These are phyloP conservation scores for Enteromius trimaculatus DNA, from an alignment of 2,797 vertebrate species.

Conservation along the genomic window DNA sequence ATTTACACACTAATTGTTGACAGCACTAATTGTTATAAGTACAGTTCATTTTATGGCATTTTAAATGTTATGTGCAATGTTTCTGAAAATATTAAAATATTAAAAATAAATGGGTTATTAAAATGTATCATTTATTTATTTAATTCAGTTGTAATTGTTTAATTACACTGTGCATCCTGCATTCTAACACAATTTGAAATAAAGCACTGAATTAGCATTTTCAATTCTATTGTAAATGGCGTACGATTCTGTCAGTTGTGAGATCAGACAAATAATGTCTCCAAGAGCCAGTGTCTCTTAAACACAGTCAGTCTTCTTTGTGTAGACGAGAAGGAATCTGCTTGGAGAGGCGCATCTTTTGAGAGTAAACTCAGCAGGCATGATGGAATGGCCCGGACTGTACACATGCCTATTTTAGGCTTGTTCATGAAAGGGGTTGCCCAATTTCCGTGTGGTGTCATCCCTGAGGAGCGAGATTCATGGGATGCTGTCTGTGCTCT, in stretches of 20 bases:
- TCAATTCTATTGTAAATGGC: not conserved
- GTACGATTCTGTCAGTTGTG: conserved; percentile 10
- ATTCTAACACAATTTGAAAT: not conserved
- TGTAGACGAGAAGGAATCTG: conserved; percentile 51
- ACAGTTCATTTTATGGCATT: not conserved
- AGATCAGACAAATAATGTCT: conserved; percentile 55
- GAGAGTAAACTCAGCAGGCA: conserved; percentile 72
- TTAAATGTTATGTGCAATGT: not conserved
- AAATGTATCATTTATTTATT: not conserved
- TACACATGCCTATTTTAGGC: conserved; percentile 84
- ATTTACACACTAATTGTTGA: too few species aligned
- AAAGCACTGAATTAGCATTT: not conserved
- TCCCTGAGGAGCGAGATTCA: conserved; percentile 45
- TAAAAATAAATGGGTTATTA: not conserved
- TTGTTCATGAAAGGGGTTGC: conserved; percentile 62
- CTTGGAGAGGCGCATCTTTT: conserved; percentile 57
- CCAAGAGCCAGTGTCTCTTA: conserved; percentile 41
- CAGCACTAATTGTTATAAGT: not conserved
- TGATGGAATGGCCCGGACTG: conserved; percentile 40
- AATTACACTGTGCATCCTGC: not conserved
- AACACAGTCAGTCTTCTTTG: conserved; percentile 53
- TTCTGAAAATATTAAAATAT: not conserved
- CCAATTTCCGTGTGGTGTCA: conserved; percentile 53
- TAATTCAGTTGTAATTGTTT: not conserved
- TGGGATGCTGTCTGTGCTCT: conserved; percentile 7